Conservation (phyloP, 1,140 invertebrate species). For the Apis cerana region DNA sequence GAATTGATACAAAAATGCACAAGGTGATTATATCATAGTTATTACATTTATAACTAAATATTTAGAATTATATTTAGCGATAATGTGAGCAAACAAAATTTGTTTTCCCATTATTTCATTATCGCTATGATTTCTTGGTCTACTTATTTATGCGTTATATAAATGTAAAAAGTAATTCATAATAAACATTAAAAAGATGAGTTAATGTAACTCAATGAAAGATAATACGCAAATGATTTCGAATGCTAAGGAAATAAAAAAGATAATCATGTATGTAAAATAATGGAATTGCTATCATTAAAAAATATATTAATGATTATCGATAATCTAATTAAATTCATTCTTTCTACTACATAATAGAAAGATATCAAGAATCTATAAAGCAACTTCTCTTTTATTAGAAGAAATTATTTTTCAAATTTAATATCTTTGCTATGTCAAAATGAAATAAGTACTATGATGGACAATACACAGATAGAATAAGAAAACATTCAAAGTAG, state of each 20-base stretch:
- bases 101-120: not conserved
- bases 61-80: slow-evolving; percentile 23
- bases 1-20: not conserved
- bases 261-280: not conserved
- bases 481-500: slow-evolving; percentile 47
- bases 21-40: not conserved
- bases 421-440: slow-evolving; percentile 9
- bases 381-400: not conserved
- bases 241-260: slow-evolving; percentile 4
- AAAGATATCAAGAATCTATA: not conserved
- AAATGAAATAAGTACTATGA: slow-evolving; percentile 55
- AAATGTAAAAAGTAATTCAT: slow-evolving; percentile 12
- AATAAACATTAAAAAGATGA: slow-evolving; percentile 16
- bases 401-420: slow-evolving; percentile 5
- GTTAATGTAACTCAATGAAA: slow-evolving; percentile 45
- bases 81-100: not conserved
- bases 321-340: slow-evolving; percentile 19
- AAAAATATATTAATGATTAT: slow-evolving; percentile 25
- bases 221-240: slow-evolving; percentile 13
- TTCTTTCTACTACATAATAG: not conserved
- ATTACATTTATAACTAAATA: slow-evolving; percentile 6
- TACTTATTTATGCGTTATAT: slow-evolving; percentile 33
- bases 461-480: slow-evolving; percentile 46
- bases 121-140: slow-evolving; percentile 26
- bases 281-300: slow-evolving; percentile 2